These are phyloP conservation scores for Ischnus inquisitorius DNA, from an alignment of 2,888 invertebrate species.

Conservation along the genomic window DNA sequence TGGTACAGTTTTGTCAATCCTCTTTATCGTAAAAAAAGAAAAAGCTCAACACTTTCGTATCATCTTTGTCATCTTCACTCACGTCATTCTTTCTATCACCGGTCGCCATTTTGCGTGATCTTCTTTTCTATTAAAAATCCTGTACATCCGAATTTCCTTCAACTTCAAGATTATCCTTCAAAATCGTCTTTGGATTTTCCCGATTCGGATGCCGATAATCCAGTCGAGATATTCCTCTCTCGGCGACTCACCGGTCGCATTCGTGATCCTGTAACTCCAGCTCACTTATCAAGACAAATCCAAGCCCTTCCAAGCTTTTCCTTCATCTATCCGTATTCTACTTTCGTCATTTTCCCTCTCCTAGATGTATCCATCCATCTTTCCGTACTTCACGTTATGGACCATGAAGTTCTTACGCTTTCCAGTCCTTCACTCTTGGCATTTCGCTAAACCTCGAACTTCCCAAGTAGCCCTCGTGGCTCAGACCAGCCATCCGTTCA, in stretches of 20 bases:
- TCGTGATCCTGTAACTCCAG: not conserved
- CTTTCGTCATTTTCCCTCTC: conserved; percentile 5
- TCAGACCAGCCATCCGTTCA: conserved; percentile 46
- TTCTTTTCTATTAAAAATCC: not conserved
- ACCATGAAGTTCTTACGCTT: conserved; percentile 51
- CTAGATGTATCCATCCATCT: conserved; percentile 31
- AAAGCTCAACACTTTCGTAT: conserved; percentile 75
- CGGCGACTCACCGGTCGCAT: not conserved
- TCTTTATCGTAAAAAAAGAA: conserved; percentile 81
- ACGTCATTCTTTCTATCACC: conserved; percentile 65
- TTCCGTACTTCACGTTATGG: conserved; percentile 12
- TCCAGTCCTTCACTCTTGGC: conserved; percentile 43
- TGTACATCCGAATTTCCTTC: not conserved
- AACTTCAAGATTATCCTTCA: not conserved
- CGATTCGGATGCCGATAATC: not conserved
- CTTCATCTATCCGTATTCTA: not conserved
- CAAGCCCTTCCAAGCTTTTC: not conserved
- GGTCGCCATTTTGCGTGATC: conserved; percentile 2
- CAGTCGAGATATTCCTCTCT: not conserved
- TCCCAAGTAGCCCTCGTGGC: conserved; percentile 13
- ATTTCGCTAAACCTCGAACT: not conserved
- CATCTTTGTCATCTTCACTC: conserved; percentile 70
- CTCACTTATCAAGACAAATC: not conserved
- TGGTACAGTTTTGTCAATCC: conserved; percentile 89
- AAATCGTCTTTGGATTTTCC: not conserved